Evolutionary conservation across 2,113 vertebrate genomes (phyloP).

Genomic region (Prinia subflava): DNA sequence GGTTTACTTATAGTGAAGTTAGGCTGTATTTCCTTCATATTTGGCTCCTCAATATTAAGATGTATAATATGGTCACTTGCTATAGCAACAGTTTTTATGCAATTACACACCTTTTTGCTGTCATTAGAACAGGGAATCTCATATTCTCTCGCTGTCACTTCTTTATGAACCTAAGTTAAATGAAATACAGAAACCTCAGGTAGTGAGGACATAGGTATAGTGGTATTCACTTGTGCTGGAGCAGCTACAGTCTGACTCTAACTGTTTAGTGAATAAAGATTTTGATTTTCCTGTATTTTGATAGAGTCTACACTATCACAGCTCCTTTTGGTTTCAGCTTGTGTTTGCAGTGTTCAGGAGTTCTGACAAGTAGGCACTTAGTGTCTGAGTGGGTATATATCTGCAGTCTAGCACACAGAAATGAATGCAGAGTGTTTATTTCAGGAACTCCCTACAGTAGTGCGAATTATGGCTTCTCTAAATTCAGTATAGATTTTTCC

Average conservation of each 20-base stretch:
- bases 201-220: not conserved
- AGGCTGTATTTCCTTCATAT: not conserved
- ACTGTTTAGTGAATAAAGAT: not conserved
- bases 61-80: not conserved
- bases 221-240: not conserved
- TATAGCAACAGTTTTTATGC: not conserved
- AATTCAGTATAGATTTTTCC: slow-evolving; percentile 1
- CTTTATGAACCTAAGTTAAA: not conserved
- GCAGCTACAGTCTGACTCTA: not conserved
- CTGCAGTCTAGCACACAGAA: not conserved
- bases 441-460: not conserved
- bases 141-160: rapidly evolving
- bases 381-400: not conserved
- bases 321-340: not conserved
- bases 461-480: slow-evolving; percentile 5
- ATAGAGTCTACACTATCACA: not conserved
- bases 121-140: not conserved
- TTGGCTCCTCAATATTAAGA: not conserved
- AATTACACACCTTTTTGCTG: not conserved
- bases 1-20: not conserved
- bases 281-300: not conserved
- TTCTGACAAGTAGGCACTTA: slow-evolving; percentile 25
- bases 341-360: not conserved
- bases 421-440: slow-evolving; percentile 25
- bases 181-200: not conserved